A percentile compares a stretch with the other conserved stretches of the same genome.
Conservation (phyloP, 2,888 invertebrate species). For the Dynastes grantii region DNA sequence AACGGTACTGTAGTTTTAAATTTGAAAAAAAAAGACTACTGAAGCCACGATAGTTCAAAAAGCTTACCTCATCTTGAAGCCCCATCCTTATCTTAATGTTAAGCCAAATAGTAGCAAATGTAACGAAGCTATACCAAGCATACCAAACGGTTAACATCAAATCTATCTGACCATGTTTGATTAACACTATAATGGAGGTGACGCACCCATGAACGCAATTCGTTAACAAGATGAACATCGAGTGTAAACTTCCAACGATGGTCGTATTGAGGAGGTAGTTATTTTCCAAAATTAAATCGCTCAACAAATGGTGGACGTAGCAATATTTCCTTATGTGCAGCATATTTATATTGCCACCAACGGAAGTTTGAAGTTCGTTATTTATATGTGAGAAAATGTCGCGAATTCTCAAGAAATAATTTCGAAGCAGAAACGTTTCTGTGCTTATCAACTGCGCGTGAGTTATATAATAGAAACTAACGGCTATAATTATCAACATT, state of each 20-base stretch:
- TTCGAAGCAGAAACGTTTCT: not conserved
- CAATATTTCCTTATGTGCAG: not conserved
- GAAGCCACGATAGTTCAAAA: no score
- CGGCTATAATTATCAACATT: not conserved
- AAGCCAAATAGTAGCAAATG: not conserved
- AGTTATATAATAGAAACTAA: not conserved
- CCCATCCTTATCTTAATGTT: not conserved
- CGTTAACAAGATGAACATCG: not conserved
- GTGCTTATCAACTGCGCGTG: not conserved
- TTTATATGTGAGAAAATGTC: not conserved
- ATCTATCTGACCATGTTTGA: not conserved
- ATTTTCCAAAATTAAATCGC: not conserved
- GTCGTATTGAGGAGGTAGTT: not conserved
- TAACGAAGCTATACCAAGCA: not conserved
- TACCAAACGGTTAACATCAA: not conserved
- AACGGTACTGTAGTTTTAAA: not conserved
- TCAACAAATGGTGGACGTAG: not conserved
- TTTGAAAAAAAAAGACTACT: no score
- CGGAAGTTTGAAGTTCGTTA: not conserved
- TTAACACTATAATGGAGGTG: not conserved
- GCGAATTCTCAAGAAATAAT: not conserved
- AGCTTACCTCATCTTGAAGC: not conserved
- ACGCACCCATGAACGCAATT: not conserved
- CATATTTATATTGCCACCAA: not conserved
- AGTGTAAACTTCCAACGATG: not conserved